Percentiles rank a stretch among this genome's conserved stretches.
Conservation (phyloP, 2,113 vertebrate species). For the Lethenteron reissneri region DNA sequence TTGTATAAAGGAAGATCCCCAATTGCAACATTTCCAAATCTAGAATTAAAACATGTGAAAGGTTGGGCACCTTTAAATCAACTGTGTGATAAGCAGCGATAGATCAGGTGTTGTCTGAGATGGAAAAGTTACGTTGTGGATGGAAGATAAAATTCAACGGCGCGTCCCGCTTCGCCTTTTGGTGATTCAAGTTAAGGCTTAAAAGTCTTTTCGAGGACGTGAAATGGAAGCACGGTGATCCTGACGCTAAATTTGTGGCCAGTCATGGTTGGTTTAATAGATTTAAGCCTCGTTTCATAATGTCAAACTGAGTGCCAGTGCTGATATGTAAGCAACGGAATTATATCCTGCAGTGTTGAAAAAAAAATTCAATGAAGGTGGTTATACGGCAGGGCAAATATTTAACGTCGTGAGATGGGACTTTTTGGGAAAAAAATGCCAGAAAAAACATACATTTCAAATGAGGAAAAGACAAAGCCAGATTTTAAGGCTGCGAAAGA, state of each 20-base stretch:
- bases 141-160: conserved; percentile 7
- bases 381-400: conserved; percentile 8
- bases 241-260: neutral
- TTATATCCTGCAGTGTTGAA: neutral
- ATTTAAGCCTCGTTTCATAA: neutral
- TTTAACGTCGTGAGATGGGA: conserved; percentile 8
- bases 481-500: conserved; percentile 10
- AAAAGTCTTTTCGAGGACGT: conserved; percentile 7
- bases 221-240: neutral
- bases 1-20: neutral
- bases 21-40: too few relatives aligned
- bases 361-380: neutral
- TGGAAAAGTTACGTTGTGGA: conserved; percentile 7
- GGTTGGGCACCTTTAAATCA: conserved; percentile 7
- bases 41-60: conserved; percentile 7
- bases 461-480: conserved; percentile 4
- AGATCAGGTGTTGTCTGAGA: neutral
- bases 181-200: conserved; percentile 7
- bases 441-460: neutral
- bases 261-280: conserved; percentile 8
- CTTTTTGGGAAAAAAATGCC: neutral
- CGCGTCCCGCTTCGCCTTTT: neutral
- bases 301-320: neutral
- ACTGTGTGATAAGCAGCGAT: conserved; percentile 6
- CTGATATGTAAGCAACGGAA: conserved; percentile 4